Evolutionary conservation across 2,888 invertebrate genomes (phyloP), one percentile per base, ranked within the genome.

Genomic region (Chalcosyrphus nemorum): DNA sequence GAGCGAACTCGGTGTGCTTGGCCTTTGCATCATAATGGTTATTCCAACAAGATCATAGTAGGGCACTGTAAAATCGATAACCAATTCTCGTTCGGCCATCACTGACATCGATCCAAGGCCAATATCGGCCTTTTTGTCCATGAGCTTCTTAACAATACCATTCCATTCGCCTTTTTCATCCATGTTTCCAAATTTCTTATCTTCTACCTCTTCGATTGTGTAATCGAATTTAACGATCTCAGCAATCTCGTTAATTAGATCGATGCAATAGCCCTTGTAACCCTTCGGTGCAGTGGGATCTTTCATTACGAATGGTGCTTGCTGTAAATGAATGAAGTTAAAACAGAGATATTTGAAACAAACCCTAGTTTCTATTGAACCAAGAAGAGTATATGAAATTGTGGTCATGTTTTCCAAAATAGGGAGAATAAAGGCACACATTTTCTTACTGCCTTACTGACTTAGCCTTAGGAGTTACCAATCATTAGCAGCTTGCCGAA

Each of bases 21-120:
- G 97, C 86, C 97, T 94, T 89, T 95, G 96, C 97, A 99, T 98
- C 90, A 99, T 93, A 86, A 99, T 99, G 0, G 98, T 97, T 65
- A 98, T 97, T 0, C 99, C 99, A 0, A 99, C 99, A 86, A 99
- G 93, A 92, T 99, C 99, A 91, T 99, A 99, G 91, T 98, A 99
- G 0, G 99, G 99, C 0, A 99, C 98, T 0, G 99, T 99, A 90
- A 99, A 99, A 92, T 99, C 99, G 1, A 99, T 97, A 0, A 98
- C 98, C 89, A 97, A 97, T 92, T 98, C 98, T 38, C 99, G 93
- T 88, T 99, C 99, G 0, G 99, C 98, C 97, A 98, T 99, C 0
- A 99, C 98, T 0, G 98, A 97, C 89, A 99, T 93, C 0, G 98
- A 97, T 1, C 97, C 97, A 6, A 99, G 91, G 0, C 97, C 98